These are phyloP conservation scores for Rhyacichthys aspro DNA, from an alignment of 2,797 vertebrate species.

Conservation along the genomic window DNA sequence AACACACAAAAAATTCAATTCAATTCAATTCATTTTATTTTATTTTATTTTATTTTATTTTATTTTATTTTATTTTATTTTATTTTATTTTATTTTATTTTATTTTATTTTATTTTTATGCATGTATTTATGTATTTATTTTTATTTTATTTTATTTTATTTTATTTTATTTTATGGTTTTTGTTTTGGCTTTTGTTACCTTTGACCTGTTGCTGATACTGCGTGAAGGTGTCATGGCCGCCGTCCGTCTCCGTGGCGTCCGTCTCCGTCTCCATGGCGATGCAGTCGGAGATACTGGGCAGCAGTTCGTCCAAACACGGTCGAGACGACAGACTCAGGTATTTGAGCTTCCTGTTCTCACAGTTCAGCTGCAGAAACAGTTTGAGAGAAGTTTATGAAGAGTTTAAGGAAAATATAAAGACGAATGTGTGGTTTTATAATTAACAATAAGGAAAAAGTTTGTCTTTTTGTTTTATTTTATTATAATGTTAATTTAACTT, in stretches of 20 bases:
- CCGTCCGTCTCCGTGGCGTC: slow-evolving; percentile 63
- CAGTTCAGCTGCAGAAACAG: slow-evolving; percentile 76
- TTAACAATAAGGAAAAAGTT: too few species aligned
- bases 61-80: slow-evolving; percentile 19
- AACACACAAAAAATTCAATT: background rate
- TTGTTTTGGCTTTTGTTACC: slow-evolving; percentile 34
- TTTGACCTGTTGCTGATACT: slow-evolving; percentile 82
- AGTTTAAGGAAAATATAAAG: background rate
- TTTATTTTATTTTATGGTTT: too few species aligned
- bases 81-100: too few species aligned
- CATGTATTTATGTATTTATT: slow-evolving; percentile 23
- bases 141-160: slow-evolving; percentile 29
- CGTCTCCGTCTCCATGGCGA: slow-evolving; percentile 70
- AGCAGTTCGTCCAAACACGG: slow-evolving; percentile 82
- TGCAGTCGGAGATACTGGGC: slow-evolving; percentile 82
- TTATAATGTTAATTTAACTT: too few species aligned
- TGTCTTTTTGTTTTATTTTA: too few species aligned
- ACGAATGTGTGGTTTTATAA: too few species aligned
- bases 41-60: slow-evolving; percentile 29
- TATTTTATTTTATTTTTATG: too few species aligned
- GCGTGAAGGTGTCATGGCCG: slow-evolving; percentile 62
- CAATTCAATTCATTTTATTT: too few species aligned
- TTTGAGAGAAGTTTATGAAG: slow-evolving; percentile 8
- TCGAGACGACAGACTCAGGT: slow-evolving; percentile 79
- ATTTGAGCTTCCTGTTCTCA: slow-evolving; percentile 85